Conservation (phyloP, 2,113 vertebrate species). For the Archilochus colubris region DNA sequence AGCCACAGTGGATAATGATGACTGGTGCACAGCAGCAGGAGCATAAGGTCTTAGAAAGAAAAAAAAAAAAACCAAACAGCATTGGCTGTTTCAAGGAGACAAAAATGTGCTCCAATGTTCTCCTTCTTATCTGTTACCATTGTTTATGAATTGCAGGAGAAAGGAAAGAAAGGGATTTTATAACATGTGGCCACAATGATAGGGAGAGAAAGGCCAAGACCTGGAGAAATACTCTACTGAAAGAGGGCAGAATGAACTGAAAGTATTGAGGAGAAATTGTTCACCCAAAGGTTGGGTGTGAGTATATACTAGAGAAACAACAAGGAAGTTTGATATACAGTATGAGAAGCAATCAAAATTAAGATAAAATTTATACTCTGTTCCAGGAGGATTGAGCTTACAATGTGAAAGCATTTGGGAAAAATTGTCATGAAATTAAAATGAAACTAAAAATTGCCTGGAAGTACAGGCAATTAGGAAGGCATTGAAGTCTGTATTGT, state of each 20-base stretch:
- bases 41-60: not conserved
- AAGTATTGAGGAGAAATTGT: not conserved
- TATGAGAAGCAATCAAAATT: not conserved
- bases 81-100: not conserved
- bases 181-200: too few relatives aligned
- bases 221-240: not conserved
- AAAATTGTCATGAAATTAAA: not conserved
- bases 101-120: not conserved
- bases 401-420: not conserved
- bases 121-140: not conserved
- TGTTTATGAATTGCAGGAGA: not conserved
- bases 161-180: not conserved
- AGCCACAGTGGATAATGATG: not conserved
- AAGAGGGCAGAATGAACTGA: not conserved
- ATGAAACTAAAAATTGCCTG: not conserved
- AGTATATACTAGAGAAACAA: not conserved
- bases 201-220: not conserved
- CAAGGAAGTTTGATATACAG: not conserved
- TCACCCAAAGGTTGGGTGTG: not conserved
- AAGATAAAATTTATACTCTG: not conserved
- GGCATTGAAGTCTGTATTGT: not conserved
- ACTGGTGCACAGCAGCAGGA: not conserved
- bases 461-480: not conserved
- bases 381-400: not conserved
- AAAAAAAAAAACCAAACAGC: not conserved